Percentiles rank a stretch among this genome's conserved stretches.
Conservation (phyloP, 1,140 invertebrate species). For the Hyles euphorbiae region DNA sequence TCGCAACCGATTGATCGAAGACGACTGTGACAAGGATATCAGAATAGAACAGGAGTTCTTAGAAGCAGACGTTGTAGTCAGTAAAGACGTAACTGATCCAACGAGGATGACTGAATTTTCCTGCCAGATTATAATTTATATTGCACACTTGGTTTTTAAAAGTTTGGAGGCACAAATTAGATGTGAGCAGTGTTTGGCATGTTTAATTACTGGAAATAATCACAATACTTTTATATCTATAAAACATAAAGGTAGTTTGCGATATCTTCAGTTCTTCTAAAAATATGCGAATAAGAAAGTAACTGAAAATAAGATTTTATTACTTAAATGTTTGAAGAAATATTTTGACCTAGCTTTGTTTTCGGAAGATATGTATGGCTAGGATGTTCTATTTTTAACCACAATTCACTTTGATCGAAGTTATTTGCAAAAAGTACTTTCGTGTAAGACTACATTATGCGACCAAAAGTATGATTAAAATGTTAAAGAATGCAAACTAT, state of each 20-base stretch:
- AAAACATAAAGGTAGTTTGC: constrained; percentile 11
- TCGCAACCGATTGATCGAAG: background rate
- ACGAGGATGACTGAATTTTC: background rate
- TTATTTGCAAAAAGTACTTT: no score
- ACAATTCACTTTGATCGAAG: no score
- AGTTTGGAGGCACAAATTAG: constrained; percentile 7
- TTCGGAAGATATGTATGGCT: no score
- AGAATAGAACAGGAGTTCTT: no score
- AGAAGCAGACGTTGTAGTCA: background rate
- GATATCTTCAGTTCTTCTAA: constrained; percentile 8
- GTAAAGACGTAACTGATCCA: background rate
- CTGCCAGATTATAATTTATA: constrained; percentile 2
- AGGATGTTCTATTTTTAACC: no score
- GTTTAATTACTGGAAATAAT: background rate
- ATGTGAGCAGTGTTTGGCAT: background rate
- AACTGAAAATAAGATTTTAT: no score
- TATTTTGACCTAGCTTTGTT: no score
- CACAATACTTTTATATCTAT: background rate
- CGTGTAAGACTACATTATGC: no score
- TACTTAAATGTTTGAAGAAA: no score
- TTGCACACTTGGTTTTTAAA: background rate
- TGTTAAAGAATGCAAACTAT: no score
- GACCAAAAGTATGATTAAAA: no score
- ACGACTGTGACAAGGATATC: background rate
- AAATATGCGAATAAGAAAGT: background rate